Conservation (phyloP, 2,888 invertebrate species). For the Dicyrtoma fusca region DNA sequence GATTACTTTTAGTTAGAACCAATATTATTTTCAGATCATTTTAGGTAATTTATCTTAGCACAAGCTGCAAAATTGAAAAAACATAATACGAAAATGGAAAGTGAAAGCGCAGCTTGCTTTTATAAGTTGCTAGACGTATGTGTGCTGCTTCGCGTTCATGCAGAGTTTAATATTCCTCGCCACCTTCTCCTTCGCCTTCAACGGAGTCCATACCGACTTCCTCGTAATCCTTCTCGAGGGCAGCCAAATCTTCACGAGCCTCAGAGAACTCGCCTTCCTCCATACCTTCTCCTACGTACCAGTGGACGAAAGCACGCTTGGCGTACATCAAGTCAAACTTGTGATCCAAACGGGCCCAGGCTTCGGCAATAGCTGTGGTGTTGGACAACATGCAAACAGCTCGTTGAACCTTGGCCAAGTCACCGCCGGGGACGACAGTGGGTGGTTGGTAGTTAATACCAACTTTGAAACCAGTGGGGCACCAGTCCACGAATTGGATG, state of each 20-base stretch:
- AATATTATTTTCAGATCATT: too few relatives aligned
- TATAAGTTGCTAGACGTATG: too few relatives aligned
- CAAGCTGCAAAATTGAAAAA: too few relatives aligned
- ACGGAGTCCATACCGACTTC: slow-evolving; percentile 77
- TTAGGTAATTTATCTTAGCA: too few relatives aligned
- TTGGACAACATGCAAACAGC: slow-evolving; percentile 86
- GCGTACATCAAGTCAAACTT: slow-evolving; percentile 98
- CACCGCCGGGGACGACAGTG: slow-evolving; percentile 46
- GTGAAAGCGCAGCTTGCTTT: too few relatives aligned
- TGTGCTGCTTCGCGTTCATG: too few relatives aligned
- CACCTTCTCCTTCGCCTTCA: slow-evolving; percentile 51
- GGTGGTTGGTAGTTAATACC: slow-evolving; percentile 47
- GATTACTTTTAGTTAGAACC: too few relatives aligned
- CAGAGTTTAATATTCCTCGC: too few relatives aligned
- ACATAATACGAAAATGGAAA: too few relatives aligned
- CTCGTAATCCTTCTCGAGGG: slow-evolving; percentile 68
- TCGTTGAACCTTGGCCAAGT: slow-evolving; percentile 72
- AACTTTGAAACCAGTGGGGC: slow-evolving; percentile 63
- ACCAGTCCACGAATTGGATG: slow-evolving; percentile 57
- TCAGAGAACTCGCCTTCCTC: slow-evolving; percentile 73
- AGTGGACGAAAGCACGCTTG: slow-evolving; percentile 95
- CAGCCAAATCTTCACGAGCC: slow-evolving; percentile 69
- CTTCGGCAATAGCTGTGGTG: slow-evolving; percentile 94
- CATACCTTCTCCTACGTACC: slow-evolving; percentile 68
- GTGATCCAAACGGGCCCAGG: slow-evolving; percentile 95